phyloP scores from a whole-genome alignment of 2,797 vertebrate species.

The Anguilla pacifica region DNA sequence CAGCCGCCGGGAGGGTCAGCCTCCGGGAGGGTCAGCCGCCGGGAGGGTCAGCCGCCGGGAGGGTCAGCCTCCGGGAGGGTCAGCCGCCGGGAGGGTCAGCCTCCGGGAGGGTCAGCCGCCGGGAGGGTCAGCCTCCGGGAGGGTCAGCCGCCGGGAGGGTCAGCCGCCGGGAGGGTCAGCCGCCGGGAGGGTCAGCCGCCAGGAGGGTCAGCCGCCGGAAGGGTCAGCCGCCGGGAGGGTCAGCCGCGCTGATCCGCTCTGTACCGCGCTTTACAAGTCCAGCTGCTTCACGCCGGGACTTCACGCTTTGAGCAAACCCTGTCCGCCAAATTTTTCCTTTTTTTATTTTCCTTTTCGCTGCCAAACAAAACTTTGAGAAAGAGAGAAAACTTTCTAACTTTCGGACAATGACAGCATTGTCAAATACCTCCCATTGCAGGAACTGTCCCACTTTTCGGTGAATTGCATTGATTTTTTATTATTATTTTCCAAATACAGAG shows the following conservation, averaged over 20 bases:
- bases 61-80: no score
- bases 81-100: no score
- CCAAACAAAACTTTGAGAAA: background rate
- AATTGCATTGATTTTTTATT: background rate
- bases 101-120: no score
- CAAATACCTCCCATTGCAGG: background rate
- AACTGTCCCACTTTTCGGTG: background rate
- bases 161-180: no score
- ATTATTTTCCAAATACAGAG: background rate
- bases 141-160: no score
- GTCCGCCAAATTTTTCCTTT: background rate
- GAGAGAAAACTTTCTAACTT: background rate
- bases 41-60: no score
- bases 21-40: no score
- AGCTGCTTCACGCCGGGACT: constrained; percentile 1
- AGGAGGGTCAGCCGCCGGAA: no score
- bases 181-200: no score
- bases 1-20: no score
- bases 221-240: background rate
- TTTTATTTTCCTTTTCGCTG: background rate
- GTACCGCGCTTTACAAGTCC: background rate
- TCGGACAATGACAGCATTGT: background rate
- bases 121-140: no score
- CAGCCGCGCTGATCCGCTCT: background rate
- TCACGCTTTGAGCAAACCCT: background rate